A percentile compares a stretch with the other conserved stretches of the same genome.
Evolutionary conservation across 2,113 vertebrate species (phyloP).

Genomic region (Dissostichus mawsoni): DNA sequence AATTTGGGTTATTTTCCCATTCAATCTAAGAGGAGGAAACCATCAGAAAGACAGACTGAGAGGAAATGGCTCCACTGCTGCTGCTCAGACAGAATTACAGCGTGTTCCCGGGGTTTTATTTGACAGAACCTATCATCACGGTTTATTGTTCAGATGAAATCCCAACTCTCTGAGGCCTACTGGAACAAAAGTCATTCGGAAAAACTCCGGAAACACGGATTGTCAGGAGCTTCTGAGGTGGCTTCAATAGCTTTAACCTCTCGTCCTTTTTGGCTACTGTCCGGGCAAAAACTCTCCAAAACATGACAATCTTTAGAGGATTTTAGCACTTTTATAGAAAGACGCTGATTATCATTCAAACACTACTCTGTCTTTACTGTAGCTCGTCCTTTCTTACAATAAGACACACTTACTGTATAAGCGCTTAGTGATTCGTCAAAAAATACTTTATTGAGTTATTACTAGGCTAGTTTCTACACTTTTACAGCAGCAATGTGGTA

Average conservation of each 20-base stretch:
- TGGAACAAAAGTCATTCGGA: slow-evolving; percentile 70
- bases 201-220: slow-evolving; percentile 78
- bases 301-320: not conserved
- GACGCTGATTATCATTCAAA: too few species aligned
- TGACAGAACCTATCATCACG: slow-evolving; percentile 79
- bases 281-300: not conserved
- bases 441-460: too few species aligned
- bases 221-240: slow-evolving; percentile 44
- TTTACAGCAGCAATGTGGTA: too few species aligned
- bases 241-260: slow-evolving; percentile 81
- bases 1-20: slow-evolving; percentile 35
- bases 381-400: too few species aligned
- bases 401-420: too few species aligned
- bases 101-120: slow-evolving; percentile 68
- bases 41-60: not conserved
- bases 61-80: slow-evolving; percentile 48
- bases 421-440: too few species aligned
- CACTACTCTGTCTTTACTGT: too few species aligned
- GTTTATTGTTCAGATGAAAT: slow-evolving; percentile 75
- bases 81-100: slow-evolving; percentile 75
- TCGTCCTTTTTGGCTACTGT: slow-evolving; percentile 65
- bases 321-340: not conserved
- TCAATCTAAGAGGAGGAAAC: not conserved
- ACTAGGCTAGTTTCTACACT: too few species aligned
- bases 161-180: slow-evolving; percentile 72